These are phyloP conservation scores for Sebastiscus albofasciatus DNA, from an alignment of 2,797 vertebrate genomes.

Conservation along the genomic window DNA sequence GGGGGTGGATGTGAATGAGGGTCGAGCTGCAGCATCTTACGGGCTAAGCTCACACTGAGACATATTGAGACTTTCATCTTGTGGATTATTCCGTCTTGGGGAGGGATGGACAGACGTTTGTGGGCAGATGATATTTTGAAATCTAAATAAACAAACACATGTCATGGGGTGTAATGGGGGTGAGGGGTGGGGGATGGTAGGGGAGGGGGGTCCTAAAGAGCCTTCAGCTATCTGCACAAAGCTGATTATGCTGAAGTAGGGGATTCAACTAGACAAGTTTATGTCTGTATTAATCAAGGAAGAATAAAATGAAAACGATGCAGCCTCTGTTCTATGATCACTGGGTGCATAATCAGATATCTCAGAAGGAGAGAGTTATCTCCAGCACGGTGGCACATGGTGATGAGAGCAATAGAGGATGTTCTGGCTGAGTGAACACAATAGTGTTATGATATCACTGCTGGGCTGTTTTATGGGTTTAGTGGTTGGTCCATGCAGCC, in stretches of 20 bases:
- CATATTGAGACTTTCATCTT: conserved; percentile 91
- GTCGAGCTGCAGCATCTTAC: conserved; percentile 62
- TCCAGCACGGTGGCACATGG: background rate
- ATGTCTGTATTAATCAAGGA: conserved; percentile 58
- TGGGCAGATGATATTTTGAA: conserved; percentile 84
- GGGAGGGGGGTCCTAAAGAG: conserved; percentile 43
- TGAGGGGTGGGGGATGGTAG: background rate
- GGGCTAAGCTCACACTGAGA: conserved; percentile 86
- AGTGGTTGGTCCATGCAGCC: background rate
- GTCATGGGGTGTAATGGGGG: conserved; percentile 64
- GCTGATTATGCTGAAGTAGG: conserved; percentile 58
- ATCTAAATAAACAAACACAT: conserved; percentile 86
- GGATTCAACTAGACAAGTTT: conserved; percentile 50
- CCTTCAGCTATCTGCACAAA: conserved; percentile 64
- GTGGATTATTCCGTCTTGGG: conserved; percentile 84
- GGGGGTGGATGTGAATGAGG: background rate
- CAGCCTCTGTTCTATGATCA: background rate
- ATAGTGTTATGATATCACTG: conserved; percentile 6
- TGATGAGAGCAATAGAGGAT: conserved; percentile 3
- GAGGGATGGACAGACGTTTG: conserved; percentile 86
- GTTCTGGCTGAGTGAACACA: conserved; percentile 20
- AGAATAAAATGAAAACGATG: conserved; percentile 26
- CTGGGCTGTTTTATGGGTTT: conserved; percentile 21
- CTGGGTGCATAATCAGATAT: conserved; percentile 9
- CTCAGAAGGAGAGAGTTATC: conserved; percentile 1